A percentile compares a stretch with the other conserved stretches of the same genome.
Conservation (phyloP, 1,140 invertebrate species). For the Drosophila tropicalis region DNA sequence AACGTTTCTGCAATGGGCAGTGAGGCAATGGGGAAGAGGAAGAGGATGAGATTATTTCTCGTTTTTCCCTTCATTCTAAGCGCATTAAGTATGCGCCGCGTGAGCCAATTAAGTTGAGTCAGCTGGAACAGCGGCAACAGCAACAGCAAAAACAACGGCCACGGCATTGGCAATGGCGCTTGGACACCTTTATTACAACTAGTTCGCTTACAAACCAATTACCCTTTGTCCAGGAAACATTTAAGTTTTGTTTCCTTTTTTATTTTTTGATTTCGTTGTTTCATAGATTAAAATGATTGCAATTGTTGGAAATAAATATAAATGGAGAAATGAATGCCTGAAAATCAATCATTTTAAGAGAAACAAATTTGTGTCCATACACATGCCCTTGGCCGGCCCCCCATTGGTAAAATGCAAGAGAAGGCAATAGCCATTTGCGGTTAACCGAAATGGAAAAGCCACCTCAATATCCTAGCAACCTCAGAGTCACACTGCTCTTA, state of each 20-base stretch:
- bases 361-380: not conserved
- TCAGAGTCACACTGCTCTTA: conserved; percentile 5
- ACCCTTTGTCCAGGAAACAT: conserved; percentile 66
- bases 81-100: conserved; percentile 78
- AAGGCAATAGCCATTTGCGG: not conserved
- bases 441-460: conserved; percentile 20
- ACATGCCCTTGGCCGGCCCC: no score
- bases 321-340: not conserved
- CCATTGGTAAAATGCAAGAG: not conserved
- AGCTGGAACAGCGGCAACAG: conserved; percentile 33
- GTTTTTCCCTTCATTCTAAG: conserved; percentile 48
- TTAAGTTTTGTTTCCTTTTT: conserved; percentile 29
- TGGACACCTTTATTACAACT: conserved; percentile 27
- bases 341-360: conserved; percentile 1
- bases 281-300: conserved; percentile 18
- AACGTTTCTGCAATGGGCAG: conserved; percentile 41
- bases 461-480: conserved; percentile 32
- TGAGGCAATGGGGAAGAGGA: conserved; percentile 34
- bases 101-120: conserved; percentile 76
- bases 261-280: not conserved
- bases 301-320: not conserved
- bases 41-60: conserved; percentile 25
- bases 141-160: not conserved
- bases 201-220: conserved; percentile 69
- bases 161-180: not conserved